Evolutionary conservation across 2,113 vertebrate species (phyloP), one percentile per base, ranked within the genome.

Genomic region (Megaleporinus macrocephalus): DNA sequence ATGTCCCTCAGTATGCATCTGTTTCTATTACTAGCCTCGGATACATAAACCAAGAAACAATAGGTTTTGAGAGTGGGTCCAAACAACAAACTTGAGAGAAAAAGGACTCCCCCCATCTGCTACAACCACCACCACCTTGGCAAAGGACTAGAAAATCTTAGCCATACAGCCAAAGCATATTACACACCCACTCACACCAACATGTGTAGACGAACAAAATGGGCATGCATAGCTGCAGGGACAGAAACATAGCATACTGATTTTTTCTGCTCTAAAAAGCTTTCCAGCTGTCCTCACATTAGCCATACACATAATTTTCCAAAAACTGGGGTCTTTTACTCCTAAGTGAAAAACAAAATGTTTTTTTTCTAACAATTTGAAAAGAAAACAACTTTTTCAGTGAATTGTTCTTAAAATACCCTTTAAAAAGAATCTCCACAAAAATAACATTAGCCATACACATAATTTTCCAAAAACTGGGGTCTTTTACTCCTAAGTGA

Each of bases 141-240:
- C 85, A 87, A 82, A 86, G 91, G 89, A 85, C 88, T 87, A 75
- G 86, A 75, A 73, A 79, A 87, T 77, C 59, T 26, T 26, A 79
- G 80, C 89, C 82, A 87, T 62, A 81, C 62, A 83, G 71, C 62
- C 22, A 69, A 82, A 90, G 88, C 89, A 27, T 78, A 82, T 91
- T 92, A 90, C 85, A 92, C 89, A 86, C 65, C 76, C 84, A 70
- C 84, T 83, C 81, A 93, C 90, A 93, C 89, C 88, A 90, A 89
- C 83, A 86, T 89, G 87, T 85, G 66, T 66, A 89, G 84, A 86
- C 87, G 86, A 83, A 80, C 82, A 89, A 89, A 91, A 91, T 86
- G 86, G 78, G 88, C 88, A 89, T 84, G 87, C 91, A 87, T 89
- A 82, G 89, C 88, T 91, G 36, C 88, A 90, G 76, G 89, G 80